These are phyloP conservation scores for Tangara arthus DNA, from an alignment of 2,797 vertebrate genomes.

Conservation along the genomic window DNA sequence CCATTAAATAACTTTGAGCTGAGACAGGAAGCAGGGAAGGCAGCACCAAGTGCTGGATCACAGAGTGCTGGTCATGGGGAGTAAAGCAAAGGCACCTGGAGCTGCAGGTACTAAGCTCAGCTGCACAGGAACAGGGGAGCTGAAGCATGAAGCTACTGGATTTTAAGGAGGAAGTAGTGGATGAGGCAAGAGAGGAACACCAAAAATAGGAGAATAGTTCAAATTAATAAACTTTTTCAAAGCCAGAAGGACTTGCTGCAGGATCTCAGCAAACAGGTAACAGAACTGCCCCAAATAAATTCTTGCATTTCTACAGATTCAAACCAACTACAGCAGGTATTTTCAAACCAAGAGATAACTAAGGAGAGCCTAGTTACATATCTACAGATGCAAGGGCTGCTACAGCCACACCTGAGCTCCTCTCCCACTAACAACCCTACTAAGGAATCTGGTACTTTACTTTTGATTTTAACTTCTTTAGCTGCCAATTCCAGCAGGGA, in stretches of 20 bases:
- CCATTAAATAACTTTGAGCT: neutral
- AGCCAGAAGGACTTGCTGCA: neutral
- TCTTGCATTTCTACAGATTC: neutral
- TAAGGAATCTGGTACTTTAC: neutral
- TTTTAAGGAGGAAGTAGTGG: neutral
- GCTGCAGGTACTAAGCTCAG: neutral
- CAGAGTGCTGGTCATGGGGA: fast-evolving
- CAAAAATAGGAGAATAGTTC: neutral
- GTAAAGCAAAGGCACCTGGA: neutral
- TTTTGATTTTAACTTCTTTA: neutral
- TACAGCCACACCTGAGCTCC: neutral
- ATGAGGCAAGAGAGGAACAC: neutral
- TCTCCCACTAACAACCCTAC: neutral
- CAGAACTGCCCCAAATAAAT: neutral
- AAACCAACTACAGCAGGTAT: neutral
- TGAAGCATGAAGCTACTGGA: neutral
- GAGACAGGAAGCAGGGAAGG: neutral
- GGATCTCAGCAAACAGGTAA: neutral
- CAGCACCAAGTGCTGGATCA: neutral
- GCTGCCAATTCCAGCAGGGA: neutral
- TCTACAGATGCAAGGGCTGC: neutral
- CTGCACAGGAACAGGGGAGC: neutral
- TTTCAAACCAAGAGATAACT: neutral
- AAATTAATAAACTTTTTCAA: neutral
- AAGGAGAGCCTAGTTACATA: neutral